Conservation (phyloP, 2,888 invertebrate species). For the Neria commutata region DNA sequence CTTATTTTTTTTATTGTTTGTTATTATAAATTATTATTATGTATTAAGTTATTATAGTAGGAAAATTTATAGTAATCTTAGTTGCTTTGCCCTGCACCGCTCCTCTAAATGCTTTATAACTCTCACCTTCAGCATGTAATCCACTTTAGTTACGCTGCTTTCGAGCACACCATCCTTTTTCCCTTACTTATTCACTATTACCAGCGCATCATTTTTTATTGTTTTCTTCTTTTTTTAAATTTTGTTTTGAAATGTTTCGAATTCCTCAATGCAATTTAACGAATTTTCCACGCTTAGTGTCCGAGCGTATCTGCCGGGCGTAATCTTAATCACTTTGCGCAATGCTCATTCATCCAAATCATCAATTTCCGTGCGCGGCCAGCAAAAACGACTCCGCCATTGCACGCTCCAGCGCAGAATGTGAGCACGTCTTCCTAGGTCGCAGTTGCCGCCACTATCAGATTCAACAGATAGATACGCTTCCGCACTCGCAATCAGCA, state of each 20-base stretch:
- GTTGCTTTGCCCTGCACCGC: too few relatives aligned
- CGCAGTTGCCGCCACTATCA: too few relatives aligned
- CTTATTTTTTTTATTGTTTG: too few relatives aligned
- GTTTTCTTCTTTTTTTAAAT: not conserved
- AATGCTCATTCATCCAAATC: slow-evolving; percentile 60
- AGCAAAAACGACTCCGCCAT: slow-evolving; percentile 9
- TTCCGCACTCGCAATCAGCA: not conserved
- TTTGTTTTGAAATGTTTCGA: slow-evolving; percentile 6
- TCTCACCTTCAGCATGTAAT: too few relatives aligned
- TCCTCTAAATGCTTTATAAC: too few relatives aligned
- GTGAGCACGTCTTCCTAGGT: not conserved
- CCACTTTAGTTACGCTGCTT: too few relatives aligned
- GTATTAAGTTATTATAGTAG: too few relatives aligned
- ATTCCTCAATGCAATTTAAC: slow-evolving; percentile 39
- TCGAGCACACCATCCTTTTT: too few relatives aligned
- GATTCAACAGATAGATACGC: slow-evolving; percentile 4
- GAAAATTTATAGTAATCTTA: too few relatives aligned
- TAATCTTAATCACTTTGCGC: slow-evolving; percentile 59
- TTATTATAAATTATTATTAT: too few relatives aligned
- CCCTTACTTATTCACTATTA: too few relatives aligned
- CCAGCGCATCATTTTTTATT: too few relatives aligned
- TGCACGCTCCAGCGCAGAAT: not conserved
- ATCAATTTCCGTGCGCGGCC: slow-evolving; percentile 52
- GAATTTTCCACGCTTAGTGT: slow-evolving; percentile 18
- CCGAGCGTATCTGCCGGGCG: slow-evolving; percentile 45